Conservation (phyloP, 2,888 invertebrate genomes). For the Aphodius granarius region DNA sequence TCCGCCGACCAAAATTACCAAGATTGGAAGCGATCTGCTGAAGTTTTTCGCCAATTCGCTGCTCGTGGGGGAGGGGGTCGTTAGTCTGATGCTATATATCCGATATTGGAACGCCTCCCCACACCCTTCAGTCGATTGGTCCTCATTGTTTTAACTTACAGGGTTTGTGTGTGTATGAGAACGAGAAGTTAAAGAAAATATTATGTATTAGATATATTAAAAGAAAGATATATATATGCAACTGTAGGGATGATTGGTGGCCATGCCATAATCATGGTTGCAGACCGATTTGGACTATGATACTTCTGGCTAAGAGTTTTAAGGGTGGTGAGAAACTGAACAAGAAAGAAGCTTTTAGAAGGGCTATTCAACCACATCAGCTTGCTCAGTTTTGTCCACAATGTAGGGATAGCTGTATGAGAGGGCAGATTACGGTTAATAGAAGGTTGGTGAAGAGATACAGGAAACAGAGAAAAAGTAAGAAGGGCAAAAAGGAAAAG, state of each 20-base stretch:
- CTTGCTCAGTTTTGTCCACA: conserved; percentile 8
- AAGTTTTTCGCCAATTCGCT: not conserved
- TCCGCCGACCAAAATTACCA: not conserved
- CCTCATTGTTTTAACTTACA: not conserved
- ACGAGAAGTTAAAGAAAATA: not conserved
- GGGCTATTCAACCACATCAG: not conserved
- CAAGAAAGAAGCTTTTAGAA: conserved; percentile 3
- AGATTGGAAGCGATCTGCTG: not conserved
- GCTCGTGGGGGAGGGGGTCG: not conserved
- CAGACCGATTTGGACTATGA: not conserved
- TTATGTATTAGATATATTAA: too few species aligned
- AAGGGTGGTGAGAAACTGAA: conserved; percentile 2
- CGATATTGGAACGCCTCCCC: not conserved
- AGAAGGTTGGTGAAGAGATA: conserved; percentile 5
- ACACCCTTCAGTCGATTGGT: not conserved
- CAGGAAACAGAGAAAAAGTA: not conserved
- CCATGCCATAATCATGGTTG: conserved; percentile 4
- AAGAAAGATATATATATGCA: not conserved
- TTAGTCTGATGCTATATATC: not conserved
- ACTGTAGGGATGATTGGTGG: not conserved
- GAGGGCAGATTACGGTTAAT: not conserved
- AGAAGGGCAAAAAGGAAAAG: not conserved
- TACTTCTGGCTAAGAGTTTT: conserved; percentile 3
- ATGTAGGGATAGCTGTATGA: conserved; percentile 6
- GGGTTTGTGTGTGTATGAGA: not conserved